Conservation (phyloP, 2,797 vertebrate species). For the Atherinosoma microstoma region DNA sequence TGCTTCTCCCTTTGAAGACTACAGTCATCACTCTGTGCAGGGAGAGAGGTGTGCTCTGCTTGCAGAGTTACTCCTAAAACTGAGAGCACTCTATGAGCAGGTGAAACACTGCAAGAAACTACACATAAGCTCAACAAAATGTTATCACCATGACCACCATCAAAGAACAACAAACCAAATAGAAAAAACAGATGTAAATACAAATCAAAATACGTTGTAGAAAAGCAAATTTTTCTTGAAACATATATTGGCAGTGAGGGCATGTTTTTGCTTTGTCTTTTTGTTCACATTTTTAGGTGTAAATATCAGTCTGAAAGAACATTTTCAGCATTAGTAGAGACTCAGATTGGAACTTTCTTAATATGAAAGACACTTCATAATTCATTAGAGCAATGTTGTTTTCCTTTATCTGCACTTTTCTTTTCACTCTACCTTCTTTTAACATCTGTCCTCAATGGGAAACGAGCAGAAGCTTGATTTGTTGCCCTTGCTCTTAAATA, state of each 20-base stretch:
- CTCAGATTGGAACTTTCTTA: background rate
- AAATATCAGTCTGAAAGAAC: background rate
- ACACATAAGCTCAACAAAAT: background rate
- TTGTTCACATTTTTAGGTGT: background rate
- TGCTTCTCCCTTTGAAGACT: conserved; percentile 46
- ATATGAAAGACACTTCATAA: background rate
- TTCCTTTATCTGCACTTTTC: background rate
- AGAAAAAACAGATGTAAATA: background rate
- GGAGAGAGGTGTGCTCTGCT: conserved; percentile 19
- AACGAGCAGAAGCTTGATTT: background rate
- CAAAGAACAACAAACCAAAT: background rate
- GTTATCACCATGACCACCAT: background rate
- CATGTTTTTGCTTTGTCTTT: background rate
- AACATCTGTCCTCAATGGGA: background rate
- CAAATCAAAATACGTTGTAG: background rate
- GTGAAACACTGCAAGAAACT: conserved; percentile 13
- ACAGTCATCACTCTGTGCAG: conserved; percentile 28
- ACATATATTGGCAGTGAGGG: background rate
- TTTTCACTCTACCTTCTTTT: background rate
- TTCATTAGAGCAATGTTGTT: background rate
- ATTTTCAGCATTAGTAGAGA: background rate
- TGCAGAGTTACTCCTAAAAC: conserved; percentile 21
- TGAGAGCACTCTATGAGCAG: background rate
- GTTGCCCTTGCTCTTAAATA: background rate
- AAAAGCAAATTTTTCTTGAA: background rate